Percentiles rank a stretch among this genome's conserved stretches.
Conservation (phyloP, 2,797 vertebrate species). For the Phaenicophaeus curvirostris region DNA sequence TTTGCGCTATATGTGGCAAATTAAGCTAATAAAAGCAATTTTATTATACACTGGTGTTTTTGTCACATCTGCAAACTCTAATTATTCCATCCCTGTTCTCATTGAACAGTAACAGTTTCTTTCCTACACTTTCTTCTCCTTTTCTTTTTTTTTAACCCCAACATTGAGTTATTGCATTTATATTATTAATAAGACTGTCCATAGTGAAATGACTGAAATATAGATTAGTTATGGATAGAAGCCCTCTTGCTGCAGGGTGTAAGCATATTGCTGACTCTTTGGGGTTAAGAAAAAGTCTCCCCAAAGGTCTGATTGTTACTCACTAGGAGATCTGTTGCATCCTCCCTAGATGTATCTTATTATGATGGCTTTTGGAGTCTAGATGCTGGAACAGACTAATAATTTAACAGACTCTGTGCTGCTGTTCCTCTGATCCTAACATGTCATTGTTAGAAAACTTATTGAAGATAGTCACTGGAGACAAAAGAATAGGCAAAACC, state of each 20-base stretch:
- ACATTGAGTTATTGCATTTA: conserved; percentile 25
- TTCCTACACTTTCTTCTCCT: not conserved
- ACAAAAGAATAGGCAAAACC: conserved; percentile 19
- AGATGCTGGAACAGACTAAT: conserved; percentile 14
- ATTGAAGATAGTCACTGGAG: not conserved
- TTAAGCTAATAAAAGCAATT: conserved; percentile 64
- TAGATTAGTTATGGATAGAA: conserved; percentile 51
- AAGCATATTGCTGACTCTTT: not conserved
- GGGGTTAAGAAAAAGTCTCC: conserved; percentile 45
- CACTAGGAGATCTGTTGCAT: conserved; percentile 48
- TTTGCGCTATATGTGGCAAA: conserved; percentile 54
- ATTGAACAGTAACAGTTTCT: conserved; percentile 2
- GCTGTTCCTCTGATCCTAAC: conserved; percentile 17
- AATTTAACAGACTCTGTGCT: conserved; percentile 32
- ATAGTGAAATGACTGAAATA: conserved; percentile 38
- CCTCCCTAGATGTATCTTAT: conserved; percentile 9
- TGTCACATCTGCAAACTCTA: conserved; percentile 36
- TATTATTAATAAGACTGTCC: conserved; percentile 54
- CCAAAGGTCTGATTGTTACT: conserved; percentile 31
- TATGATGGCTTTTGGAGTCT: conserved; percentile 32
- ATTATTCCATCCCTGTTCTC: conserved; percentile 3
- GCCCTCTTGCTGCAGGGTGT: conserved; percentile 10
- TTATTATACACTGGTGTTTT: conserved; percentile 29
- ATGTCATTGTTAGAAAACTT: conserved; percentile 8
- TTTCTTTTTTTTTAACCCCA: conserved; percentile 3